These are phyloP conservation scores for Sarcoramphus papa DNA, from an alignment of 2,797 vertebrate genomes.

Conservation along the genomic window DNA sequence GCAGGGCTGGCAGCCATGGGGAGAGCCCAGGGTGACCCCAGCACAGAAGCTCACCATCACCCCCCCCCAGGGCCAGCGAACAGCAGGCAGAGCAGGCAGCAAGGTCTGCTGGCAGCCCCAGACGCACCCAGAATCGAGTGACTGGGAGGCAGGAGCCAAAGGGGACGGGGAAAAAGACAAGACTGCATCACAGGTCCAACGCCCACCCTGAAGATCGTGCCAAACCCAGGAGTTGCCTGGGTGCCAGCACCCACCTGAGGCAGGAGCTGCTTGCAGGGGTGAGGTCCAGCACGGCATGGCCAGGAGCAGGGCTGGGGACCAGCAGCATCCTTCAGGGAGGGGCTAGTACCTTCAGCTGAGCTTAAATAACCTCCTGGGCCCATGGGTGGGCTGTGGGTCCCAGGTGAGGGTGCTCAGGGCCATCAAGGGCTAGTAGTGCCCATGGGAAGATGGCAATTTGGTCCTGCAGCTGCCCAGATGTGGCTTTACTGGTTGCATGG, in stretches of 20 bases:
- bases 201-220: fast-evolving
- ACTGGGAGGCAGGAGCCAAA: neutral
- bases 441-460: neutral
- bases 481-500: neutral
- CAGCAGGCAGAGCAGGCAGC: neutral
- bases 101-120: neutral
- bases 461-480: neutral
- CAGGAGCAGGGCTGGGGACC: neutral
- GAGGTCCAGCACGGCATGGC: fast-evolving
- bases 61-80: neutral
- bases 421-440: neutral
- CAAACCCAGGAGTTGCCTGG: neutral
- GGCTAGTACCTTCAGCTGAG: neutral
- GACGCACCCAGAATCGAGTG: neutral
- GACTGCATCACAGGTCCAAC: neutral
- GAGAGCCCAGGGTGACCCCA: neutral
- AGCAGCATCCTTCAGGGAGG: neutral
- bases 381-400: neutral
- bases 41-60: neutral
- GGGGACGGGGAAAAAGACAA: neutral
- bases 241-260: neutral
- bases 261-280: neutral
- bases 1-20: fast-evolving
- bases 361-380: neutral
- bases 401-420: neutral